A percentile compares a stretch with the other conserved stretches of the same genome.
These are phyloP conservation scores for Sabatieria punctata DNA, from an alignment of 2,888 invertebrate species.

Conservation along the genomic window DNA sequence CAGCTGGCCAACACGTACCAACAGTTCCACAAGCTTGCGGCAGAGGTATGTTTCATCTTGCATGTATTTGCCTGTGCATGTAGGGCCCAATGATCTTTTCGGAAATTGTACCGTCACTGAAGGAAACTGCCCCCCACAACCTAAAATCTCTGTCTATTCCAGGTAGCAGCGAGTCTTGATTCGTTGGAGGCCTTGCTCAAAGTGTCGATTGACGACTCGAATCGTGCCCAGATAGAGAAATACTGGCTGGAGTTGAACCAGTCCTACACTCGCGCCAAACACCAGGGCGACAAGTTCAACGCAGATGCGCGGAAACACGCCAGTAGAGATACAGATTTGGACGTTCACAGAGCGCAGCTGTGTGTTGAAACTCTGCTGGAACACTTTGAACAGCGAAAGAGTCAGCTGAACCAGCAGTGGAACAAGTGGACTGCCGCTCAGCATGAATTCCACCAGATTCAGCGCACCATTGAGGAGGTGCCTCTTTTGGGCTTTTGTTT, in stretches of 20 bases:
- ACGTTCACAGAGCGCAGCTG: conserved; percentile 47
- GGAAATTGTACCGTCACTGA: no score
- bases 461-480: no score
- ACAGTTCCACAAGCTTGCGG: conserved; percentile 52
- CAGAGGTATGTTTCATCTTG: conserved; percentile 34
- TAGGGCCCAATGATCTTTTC: no score
- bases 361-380: conserved; percentile 52
- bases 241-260: conserved; percentile 49
- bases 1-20: conserved; percentile 50
- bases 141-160: conserved; percentile 13
- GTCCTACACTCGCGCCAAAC: conserved; percentile 48
- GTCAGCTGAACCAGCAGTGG: neutral
- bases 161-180: conserved; percentile 48
- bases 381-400: conserved; percentile 47
- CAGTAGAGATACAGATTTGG: conserved; percentile 48
- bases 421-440: no score
- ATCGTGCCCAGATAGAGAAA: conserved; percentile 42
- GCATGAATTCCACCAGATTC: no score
- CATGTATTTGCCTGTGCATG: no score
- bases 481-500: no score
- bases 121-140: no score
- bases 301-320: conserved; percentile 44
- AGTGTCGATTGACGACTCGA: conserved; percentile 38
- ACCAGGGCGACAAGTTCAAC: conserved; percentile 49
- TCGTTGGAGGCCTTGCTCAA: conserved; percentile 46